phyloP scores from a whole-genome alignment of 2,888 invertebrate genomes.

The Drosophila anomelani region DNA sequence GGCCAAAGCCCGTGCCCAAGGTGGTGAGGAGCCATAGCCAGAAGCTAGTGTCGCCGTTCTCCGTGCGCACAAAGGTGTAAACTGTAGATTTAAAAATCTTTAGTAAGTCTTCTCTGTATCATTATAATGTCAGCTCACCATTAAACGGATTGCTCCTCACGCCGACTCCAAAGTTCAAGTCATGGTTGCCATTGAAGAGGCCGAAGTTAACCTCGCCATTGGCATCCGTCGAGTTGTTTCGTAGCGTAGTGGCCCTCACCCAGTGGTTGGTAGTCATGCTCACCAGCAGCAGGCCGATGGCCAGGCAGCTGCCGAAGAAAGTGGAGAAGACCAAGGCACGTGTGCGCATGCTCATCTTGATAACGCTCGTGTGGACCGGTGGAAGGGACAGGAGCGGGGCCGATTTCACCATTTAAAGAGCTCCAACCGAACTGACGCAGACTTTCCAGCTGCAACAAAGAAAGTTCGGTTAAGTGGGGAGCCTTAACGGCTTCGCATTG shows the following conservation, averaged over 20 bases:
- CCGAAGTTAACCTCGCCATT: slow-evolving; percentile 93
- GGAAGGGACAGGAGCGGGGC: slow-evolving; percentile 16
- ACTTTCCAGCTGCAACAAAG: slow-evolving; percentile 32
- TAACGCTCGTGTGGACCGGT: slow-evolving; percentile 26
- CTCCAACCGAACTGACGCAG: slow-evolving; percentile 2
- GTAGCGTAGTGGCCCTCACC: slow-evolving; percentile 89
- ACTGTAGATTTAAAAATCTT: slow-evolving; percentile 59
- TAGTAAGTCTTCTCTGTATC: not conserved
- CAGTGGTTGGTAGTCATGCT: slow-evolving; percentile 92
- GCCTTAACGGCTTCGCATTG: not conserved
- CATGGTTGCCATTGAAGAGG: slow-evolving; percentile 93
- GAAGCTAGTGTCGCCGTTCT: slow-evolving; percentile 82
- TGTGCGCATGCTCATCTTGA: slow-evolving; percentile 88
- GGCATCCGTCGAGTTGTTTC: slow-evolving; percentile 84
- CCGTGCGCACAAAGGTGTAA: slow-evolving; percentile 80
- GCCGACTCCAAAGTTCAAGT: slow-evolving; percentile 92
- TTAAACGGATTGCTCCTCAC: slow-evolving; percentile 91
- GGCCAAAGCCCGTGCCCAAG: slow-evolving; percentile 83
- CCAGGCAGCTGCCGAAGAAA: slow-evolving; percentile 90
- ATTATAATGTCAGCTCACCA: slow-evolving; percentile 86
- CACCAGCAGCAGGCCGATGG: slow-evolving; percentile 89
- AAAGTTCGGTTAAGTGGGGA: slow-evolving; percentile 17
- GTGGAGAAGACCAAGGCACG: slow-evolving; percentile 90
- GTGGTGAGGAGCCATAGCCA: slow-evolving; percentile 84
- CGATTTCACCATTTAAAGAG: slow-evolving; percentile 38